These are phyloP conservation scores for Drosophila kurseongensis DNA, from an alignment of 1,140 invertebrate species.

Conservation along the genomic window DNA sequence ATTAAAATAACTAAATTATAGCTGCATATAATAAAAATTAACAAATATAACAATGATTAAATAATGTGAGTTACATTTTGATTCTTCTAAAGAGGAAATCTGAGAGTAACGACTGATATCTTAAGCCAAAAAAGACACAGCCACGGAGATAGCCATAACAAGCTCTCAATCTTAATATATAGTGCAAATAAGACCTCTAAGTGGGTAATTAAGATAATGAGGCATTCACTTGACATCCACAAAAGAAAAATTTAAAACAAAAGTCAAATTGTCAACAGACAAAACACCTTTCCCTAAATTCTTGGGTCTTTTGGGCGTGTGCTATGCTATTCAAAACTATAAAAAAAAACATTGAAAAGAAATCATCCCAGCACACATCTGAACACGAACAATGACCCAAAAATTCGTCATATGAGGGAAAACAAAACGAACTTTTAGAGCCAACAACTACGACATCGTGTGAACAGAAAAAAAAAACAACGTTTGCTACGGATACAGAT, in stretches of 20 bases:
- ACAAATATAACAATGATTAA: too few species aligned
- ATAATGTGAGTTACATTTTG: too few species aligned
- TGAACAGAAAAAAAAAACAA: constrained; percentile 15
- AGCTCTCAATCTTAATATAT: constrained; percentile 11
- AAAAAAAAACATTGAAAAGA: constrained; percentile 37
- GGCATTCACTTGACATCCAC: constrained; percentile 34
- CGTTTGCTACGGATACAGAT: constrained; percentile 22
- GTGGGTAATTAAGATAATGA: constrained; percentile 27
- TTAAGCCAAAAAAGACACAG: background rate
- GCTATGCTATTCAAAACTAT: constrained; percentile 20
- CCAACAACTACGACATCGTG: constrained; percentile 34
- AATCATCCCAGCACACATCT: constrained; percentile 36
- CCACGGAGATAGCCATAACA: background rate
- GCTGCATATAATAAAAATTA: too few species aligned
- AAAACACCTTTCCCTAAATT: constrained; percentile 5
- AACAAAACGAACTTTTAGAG: constrained; percentile 21
- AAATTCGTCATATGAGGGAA: constrained; percentile 36
- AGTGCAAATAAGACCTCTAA: constrained; percentile 18
- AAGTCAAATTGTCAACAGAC: constrained; percentile 42
- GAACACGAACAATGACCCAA: constrained; percentile 34
- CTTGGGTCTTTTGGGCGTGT: constrained; percentile 15
- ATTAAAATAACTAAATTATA: too few species aligned
- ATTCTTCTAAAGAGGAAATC: too few species aligned
- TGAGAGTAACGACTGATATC: background rate
- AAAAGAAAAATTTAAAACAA: constrained; percentile 24